These are phyloP conservation scores for Amphiprion percula DNA, from an alignment of 2,113 vertebrate genomes.

Conservation along the genomic window DNA sequence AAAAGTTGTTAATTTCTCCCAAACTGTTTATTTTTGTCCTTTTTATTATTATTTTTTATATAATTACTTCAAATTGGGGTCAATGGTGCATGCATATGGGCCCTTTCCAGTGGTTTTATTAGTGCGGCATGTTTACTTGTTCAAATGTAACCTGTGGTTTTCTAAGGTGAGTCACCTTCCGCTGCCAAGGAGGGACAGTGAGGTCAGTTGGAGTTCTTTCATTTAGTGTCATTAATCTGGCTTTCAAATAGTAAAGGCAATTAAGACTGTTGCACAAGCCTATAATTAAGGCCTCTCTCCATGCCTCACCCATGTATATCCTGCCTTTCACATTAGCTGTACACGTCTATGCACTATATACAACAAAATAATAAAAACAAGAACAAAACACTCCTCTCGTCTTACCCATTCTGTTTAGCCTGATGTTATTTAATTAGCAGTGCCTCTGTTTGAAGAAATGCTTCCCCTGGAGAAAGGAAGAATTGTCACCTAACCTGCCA, in stretches of 20 bases:
- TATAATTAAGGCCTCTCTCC: slow-evolving; percentile 62
- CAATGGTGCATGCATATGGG: not conserved
- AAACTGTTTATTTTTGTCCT: not conserved
- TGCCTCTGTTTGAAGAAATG: slow-evolving; percentile 20
- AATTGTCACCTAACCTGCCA: slow-evolving; percentile 25
- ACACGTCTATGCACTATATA: slow-evolving; percentile 14
- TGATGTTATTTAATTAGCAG: slow-evolving; percentile 13
- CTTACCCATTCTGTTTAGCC: not conserved
- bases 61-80: not conserved
- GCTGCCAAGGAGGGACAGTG: slow-evolving; percentile 38
- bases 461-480: slow-evolving; percentile 26
- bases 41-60: slow-evolving; percentile 2
- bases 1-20: slow-evolving; percentile 3
- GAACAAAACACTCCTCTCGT: not conserved
- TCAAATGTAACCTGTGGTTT: slow-evolving; percentile 58
- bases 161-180: slow-evolving; percentile 66
- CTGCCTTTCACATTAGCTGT: not conserved
- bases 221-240: slow-evolving; percentile 61
- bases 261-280: slow-evolving; percentile 63
- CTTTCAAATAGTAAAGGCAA: slow-evolving; percentile 61
- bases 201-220: slow-evolving; percentile 69
- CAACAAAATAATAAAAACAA: slow-evolving; percentile 8
- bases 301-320: slow-evolving; percentile 31
- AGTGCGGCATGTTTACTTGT: slow-evolving; percentile 52
- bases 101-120: slow-evolving; percentile 38